Evolutionary conservation across 2,113 vertebrate genomes (phyloP).

Genomic region (Numenius arquata): DNA sequence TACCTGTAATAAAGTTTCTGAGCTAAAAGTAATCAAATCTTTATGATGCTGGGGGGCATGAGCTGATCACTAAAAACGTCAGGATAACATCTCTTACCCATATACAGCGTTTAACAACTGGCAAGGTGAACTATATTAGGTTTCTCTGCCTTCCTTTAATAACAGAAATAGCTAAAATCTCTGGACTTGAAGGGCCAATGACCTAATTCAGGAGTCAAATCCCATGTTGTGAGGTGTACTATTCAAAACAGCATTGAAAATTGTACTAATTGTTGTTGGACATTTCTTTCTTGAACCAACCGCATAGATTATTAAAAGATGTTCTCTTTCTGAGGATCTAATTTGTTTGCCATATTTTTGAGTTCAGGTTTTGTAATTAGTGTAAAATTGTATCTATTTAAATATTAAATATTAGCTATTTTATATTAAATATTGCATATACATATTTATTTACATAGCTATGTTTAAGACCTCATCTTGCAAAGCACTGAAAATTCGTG

Average conservation of each 20-base stretch:
- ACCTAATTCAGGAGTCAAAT: not conserved
- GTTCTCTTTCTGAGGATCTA: not conserved
- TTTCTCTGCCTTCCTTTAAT: not conserved
- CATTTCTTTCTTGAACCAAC: not conserved
- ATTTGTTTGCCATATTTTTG: not conserved
- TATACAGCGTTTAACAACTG: constrained; percentile 2
- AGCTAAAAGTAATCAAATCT: constrained; percentile 29
- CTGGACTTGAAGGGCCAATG: not conserved
- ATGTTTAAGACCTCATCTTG: not conserved
- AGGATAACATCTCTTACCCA: not conserved
- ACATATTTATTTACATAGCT: not conserved
- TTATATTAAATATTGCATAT: not conserved
- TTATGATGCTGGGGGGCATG: not conserved
- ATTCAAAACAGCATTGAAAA: not conserved
- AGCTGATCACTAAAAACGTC: constrained; percentile 33
- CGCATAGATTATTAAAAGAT: not conserved
- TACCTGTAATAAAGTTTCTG: constrained; percentile 53
- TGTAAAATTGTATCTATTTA: not conserved
- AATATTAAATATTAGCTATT: not conserved
- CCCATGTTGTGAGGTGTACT: not conserved
- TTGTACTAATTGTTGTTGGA: not conserved
- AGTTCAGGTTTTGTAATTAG: not conserved
- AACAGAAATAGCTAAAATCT: not conserved
- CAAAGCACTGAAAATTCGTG: not conserved
- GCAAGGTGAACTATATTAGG: not conserved